phyloP scores from a whole-genome alignment of 2,888 invertebrate species.

The Melanophora roralis region DNA sequence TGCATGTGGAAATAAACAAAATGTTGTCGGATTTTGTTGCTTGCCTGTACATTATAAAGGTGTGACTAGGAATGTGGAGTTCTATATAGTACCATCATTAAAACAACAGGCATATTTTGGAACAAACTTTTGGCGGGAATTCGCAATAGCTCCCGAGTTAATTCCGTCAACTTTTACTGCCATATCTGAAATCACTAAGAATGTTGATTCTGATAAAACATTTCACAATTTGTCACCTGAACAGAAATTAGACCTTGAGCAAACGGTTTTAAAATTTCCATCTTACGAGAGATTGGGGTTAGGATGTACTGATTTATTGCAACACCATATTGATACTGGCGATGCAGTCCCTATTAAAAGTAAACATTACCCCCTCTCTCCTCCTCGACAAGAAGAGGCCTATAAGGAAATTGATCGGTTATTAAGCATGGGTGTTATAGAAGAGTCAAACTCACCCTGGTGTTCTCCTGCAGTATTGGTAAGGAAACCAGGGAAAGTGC shows the following conservation, averaged over 20 bases:
- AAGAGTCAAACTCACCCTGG: conserved; percentile 42
- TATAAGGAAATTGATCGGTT: conserved; percentile 39
- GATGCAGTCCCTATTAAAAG: conserved; percentile 36
- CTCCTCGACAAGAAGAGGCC: conserved; percentile 39
- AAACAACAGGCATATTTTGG: no score
- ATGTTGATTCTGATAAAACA: not conserved
- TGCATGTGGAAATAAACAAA: not conserved
- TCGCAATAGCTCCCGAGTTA: conserved; percentile 4
- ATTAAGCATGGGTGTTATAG: conserved; percentile 47
- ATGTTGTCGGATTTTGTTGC: not conserved
- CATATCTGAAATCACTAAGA: not conserved
- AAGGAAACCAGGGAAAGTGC: no score
- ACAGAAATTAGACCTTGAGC: not conserved
- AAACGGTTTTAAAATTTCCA: no score
- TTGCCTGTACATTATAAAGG: conserved; percentile 9
- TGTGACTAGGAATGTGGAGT: not conserved
- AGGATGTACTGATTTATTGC: not conserved
- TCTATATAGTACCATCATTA: no score
- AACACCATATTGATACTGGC: no score
- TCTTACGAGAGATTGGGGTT: not conserved
- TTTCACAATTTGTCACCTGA: not conserved
- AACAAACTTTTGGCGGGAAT: no score
- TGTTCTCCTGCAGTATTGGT: no score
- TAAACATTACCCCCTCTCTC: conserved; percentile 36
- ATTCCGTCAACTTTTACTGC: not conserved